Percentiles rank a stretch among this genome's conserved stretches.
Evolutionary conservation across 2,888 invertebrate genomes (phyloP).

Genomic region (Pegoplata infirma): DNA sequence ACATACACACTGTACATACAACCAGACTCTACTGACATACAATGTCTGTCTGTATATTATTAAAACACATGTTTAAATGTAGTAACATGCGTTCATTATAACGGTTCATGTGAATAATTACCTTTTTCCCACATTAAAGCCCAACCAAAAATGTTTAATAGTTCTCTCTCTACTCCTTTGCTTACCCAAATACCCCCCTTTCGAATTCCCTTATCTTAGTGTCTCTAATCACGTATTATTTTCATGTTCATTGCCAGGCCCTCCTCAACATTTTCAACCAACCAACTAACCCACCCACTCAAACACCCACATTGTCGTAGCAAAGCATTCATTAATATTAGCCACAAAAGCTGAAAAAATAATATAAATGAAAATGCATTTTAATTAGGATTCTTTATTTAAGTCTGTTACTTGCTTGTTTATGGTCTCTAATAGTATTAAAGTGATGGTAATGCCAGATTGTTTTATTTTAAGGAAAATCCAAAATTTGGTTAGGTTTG

Average conservation of each 20-base stretch:
- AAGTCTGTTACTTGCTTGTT: constrained; percentile 30
- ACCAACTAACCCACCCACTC: neutral
- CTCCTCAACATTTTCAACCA: neutral
- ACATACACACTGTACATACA: constrained; percentile 42
- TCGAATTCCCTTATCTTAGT: too few species aligned
- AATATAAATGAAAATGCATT: constrained; percentile 73
- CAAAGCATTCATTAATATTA: constrained; percentile 30
- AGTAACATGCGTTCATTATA: constrained; percentile 57
- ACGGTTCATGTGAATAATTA: constrained; percentile 57
- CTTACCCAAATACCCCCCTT: too few species aligned
- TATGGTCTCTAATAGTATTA: constrained; percentile 21
- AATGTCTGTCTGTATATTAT: neutral
- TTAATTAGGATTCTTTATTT: constrained; percentile 75
- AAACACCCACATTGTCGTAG: too few species aligned
- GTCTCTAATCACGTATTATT: constrained; percentile 25
- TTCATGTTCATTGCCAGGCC: constrained; percentile 48
- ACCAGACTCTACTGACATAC: too few species aligned
- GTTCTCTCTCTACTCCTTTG: neutral
- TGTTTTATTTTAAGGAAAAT: too few species aligned
- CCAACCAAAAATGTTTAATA: constrained; percentile 22
- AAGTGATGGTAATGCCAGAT: constrained; percentile 49
- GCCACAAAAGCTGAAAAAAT: constrained; percentile 43
- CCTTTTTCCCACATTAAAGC: constrained; percentile 42
- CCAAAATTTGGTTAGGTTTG: too few species aligned
- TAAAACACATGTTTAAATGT: constrained; percentile 26